Evolutionary conservation across 2,113 vertebrate species (phyloP).

Genomic region (Petaurus breviceps): DNA sequence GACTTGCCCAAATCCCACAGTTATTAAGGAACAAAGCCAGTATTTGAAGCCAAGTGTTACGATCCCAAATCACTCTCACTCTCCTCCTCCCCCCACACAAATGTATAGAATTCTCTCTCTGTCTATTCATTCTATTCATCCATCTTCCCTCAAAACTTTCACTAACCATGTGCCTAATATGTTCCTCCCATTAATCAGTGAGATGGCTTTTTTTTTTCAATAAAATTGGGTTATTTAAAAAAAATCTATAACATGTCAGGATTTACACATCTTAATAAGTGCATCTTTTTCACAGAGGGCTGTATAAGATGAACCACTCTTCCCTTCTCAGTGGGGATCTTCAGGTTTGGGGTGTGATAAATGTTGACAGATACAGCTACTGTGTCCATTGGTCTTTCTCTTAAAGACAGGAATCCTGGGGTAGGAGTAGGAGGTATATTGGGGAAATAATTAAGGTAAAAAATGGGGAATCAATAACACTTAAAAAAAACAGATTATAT

Average conservation of each 20-base stretch:
- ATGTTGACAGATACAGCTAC: background rate
- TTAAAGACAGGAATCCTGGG: background rate
- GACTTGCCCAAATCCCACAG: background rate
- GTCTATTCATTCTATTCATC: background rate
- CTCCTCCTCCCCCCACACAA: background rate
- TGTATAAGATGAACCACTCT: background rate
- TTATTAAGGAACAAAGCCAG: background rate
- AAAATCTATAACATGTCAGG: background rate
- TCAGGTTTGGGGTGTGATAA: background rate
- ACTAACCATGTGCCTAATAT: background rate
- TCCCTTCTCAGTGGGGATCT: background rate
- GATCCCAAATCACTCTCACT: background rate
- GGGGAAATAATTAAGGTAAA: background rate
- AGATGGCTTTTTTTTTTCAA: background rate
- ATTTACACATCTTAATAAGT: background rate
- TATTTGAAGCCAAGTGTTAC: background rate
- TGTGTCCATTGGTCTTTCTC: background rate
- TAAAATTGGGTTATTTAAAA: background rate
- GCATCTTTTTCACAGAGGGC: background rate
- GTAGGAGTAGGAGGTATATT: background rate
- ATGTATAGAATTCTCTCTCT: background rate
- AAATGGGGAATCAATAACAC: background rate
- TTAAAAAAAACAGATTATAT: background rate
- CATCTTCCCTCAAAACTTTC: background rate
- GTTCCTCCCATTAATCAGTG: background rate